Conservation (phyloP, 2,888 invertebrate genomes). For the Euzophera pinguis region DNA sequence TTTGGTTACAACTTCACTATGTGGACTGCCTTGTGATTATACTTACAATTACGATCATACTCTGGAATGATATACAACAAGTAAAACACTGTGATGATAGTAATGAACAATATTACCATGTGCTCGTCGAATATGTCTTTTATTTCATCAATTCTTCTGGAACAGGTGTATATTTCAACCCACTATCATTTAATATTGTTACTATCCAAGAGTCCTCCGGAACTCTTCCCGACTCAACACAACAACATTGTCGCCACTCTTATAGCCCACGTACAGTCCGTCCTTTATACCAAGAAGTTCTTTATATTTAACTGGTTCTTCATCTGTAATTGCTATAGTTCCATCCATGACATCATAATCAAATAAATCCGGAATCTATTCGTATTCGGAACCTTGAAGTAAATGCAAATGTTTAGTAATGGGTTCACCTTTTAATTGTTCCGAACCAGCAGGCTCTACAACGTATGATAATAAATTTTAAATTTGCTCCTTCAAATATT, state of each 20-base stretch:
- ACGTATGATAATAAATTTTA: constrained; percentile 54
- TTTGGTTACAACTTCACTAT: too few species aligned
- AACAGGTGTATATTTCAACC: constrained; percentile 65
- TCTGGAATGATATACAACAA: too few species aligned
- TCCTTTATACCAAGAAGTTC: constrained; percentile 60
- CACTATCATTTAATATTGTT: constrained; percentile 59
- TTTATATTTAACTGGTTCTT: constrained; percentile 57
- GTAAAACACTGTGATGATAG: too few species aligned
- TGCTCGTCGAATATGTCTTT: background rate
- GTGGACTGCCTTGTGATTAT: too few species aligned
- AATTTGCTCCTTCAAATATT: constrained; percentile 62
- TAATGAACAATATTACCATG: too few species aligned
- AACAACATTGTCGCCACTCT: constrained; percentile 68
- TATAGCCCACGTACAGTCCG: constrained; percentile 67
- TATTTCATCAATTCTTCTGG: constrained; percentile 37
- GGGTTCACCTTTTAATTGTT: constrained; percentile 59
- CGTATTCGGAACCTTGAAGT: constrained; percentile 70
- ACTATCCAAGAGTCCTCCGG: constrained; percentile 66
- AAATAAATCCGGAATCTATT: constrained; percentile 60
- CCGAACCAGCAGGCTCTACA: constrained; percentile 64
- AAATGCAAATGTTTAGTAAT: constrained; percentile 67
- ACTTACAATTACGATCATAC: too few species aligned
- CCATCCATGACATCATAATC: constrained; percentile 61
- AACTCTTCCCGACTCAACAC: constrained; percentile 59
- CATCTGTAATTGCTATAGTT: constrained; percentile 59